phyloP scores from a whole-genome alignment of 1,140 invertebrate genomes.

The Nephotettix cincticeps region DNA sequence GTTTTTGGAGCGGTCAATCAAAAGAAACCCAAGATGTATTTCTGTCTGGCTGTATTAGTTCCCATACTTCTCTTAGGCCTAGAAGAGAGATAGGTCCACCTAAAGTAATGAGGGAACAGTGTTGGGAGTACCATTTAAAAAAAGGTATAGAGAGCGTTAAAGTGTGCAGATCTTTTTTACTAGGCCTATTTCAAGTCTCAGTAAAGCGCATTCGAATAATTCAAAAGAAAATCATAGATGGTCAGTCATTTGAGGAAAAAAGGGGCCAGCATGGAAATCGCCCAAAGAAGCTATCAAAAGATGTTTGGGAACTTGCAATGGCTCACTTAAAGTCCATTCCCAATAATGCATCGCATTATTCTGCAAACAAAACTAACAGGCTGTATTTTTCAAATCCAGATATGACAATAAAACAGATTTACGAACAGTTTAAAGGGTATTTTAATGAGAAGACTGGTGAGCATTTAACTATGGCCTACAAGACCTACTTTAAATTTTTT shows the following conservation, averaged over 20 bases:
- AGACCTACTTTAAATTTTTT: constrained; percentile 8
- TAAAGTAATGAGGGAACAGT: background rate
- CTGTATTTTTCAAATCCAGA: constrained; percentile 5
- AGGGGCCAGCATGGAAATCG: background rate
- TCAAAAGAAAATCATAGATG: background rate
- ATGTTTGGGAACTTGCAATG: background rate
- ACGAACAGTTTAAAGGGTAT: background rate
- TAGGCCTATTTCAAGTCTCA: background rate
- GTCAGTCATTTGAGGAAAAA: background rate
- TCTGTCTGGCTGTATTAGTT: background rate
- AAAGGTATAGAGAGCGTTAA: background rate
- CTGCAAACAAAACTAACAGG: background rate
- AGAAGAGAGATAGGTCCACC: background rate
- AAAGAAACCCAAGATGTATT: background rate
- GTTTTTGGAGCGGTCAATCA: background rate
- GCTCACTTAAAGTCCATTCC: background rate
- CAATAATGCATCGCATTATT: background rate
- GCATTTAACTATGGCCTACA: constrained; percentile 3
- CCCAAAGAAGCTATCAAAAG: background rate
- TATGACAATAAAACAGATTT: background rate
- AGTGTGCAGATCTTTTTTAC: background rate
- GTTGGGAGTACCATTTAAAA: background rate
- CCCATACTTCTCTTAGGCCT: background rate
- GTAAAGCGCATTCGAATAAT: background rate
- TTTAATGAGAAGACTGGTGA: constrained; percentile 2